These are phyloP conservation scores for Lutjanus campechanus DNA, from an alignment of 2,797 vertebrate species.

Conservation along the genomic window DNA sequence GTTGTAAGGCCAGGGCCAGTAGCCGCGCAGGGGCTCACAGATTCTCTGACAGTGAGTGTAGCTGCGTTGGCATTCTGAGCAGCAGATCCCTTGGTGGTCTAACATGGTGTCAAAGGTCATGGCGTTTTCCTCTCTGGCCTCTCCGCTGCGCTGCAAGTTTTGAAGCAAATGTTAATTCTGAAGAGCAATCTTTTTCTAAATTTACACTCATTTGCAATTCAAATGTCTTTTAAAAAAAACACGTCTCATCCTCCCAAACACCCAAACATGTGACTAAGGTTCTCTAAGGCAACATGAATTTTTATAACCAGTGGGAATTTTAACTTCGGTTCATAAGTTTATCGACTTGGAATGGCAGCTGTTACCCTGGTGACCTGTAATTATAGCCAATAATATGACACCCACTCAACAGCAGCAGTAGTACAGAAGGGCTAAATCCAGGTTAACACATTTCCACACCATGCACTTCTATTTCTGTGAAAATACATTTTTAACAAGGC, in stretches of 20 bases:
- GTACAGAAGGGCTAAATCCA: slow-evolving; percentile 28
- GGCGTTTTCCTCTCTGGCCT: slow-evolving; percentile 84
- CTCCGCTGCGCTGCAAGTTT: slow-evolving; percentile 84
- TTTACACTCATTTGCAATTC: slow-evolving; percentile 69
- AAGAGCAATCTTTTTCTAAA: slow-evolving; percentile 37
- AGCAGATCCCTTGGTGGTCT: slow-evolving; percentile 95
- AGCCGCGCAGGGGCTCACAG: slow-evolving; percentile 92
- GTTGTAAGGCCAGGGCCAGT: slow-evolving; percentile 93
- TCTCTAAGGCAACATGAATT: slow-evolving; percentile 65
- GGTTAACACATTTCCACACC: slow-evolving; percentile 40
- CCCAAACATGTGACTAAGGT: slow-evolving; percentile 42
- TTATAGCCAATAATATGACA: slow-evolving; percentile 60
- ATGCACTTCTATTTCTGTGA: slow-evolving; percentile 30
- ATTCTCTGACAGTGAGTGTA: slow-evolving; percentile 94
- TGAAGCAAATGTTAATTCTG: slow-evolving; percentile 57
- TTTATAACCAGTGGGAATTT: slow-evolving; percentile 71
- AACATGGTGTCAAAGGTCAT: slow-evolving; percentile 95
- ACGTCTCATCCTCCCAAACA: slow-evolving; percentile 26
- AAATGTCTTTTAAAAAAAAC: slow-evolving; percentile 44
- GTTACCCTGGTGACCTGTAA: slow-evolving; percentile 65
- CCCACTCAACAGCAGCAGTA: slow-evolving; percentile 39
- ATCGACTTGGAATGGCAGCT: slow-evolving; percentile 61
- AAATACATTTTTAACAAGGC: slow-evolving; percentile 41
- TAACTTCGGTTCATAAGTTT: slow-evolving; percentile 63
- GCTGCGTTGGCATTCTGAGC: slow-evolving; percentile 91